These are phyloP conservation scores for Tapirus indicus DNA, from an alignment of 2,797 vertebrate genomes.

Conservation along the genomic window DNA sequence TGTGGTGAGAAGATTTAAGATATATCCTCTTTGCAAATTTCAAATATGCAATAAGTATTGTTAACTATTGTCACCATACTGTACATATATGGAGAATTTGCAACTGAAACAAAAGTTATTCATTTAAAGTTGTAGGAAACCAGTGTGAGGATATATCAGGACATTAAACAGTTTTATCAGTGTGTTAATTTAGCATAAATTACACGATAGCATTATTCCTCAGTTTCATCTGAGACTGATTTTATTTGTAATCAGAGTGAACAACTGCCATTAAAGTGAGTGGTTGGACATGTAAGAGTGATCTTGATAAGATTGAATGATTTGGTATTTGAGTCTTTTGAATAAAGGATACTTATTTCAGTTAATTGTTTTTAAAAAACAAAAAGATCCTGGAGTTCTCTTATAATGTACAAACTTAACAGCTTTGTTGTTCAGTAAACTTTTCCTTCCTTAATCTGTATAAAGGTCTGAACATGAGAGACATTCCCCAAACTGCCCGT, in stretches of 20 bases:
- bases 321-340: slow-evolving; percentile 33
- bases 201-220: not conserved
- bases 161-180: not conserved
- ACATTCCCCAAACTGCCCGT: slow-evolving; percentile 99
- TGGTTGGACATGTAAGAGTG: not conserved
- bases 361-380: not conserved
- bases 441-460: slow-evolving; percentile 74
- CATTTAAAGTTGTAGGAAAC: slow-evolving; percentile 12
- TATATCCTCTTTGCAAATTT: not conserved
- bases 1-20: not conserved
- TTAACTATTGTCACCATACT: not conserved
- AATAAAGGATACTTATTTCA: not conserved
- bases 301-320: not conserved
- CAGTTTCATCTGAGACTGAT: not conserved
- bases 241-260: not conserved
- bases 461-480: slow-evolving; percentile 99
- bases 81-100: not conserved
- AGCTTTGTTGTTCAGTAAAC: slow-evolving; percentile 26
- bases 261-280: not conserved
- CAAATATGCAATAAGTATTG: not conserved
- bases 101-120: slow-evolving; percentile 16
- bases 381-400: not conserved
- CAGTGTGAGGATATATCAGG: not conserved
- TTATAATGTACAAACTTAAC: not conserved
- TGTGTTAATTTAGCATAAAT: not conserved